These are phyloP conservation scores for Melinaea marsaeus DNA, from an alignment of 2,888 invertebrate genomes.

Conservation along the genomic window DNA sequence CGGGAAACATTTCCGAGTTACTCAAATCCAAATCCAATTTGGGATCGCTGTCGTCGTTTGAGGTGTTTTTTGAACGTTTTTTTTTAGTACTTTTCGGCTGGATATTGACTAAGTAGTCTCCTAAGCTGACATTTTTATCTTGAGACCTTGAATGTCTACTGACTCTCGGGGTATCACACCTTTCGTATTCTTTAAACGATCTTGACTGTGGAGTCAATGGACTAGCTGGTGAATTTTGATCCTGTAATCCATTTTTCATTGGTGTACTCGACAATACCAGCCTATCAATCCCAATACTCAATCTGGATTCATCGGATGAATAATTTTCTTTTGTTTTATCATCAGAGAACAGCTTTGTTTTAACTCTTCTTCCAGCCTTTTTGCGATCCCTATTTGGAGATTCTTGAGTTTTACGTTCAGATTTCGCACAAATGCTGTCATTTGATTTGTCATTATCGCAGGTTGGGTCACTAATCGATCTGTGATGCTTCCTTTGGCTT, in stretches of 20 bases:
- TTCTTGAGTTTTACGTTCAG: conserved; percentile 53
- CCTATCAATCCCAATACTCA: conserved; percentile 52
- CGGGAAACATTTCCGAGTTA: conserved; percentile 65
- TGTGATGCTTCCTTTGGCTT: conserved; percentile 51
- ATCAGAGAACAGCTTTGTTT: conserved; percentile 65
- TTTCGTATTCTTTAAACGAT: conserved; percentile 50
- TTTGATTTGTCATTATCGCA: conserved; percentile 53
- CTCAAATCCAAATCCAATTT: conserved; percentile 59
- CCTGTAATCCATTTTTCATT: conserved; percentile 56
- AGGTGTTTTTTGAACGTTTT: conserved; percentile 51
- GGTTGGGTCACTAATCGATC: conserved; percentile 66
- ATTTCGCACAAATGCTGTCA: conserved; percentile 50
- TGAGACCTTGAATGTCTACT: conserved; percentile 53
- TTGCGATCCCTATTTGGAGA: conserved; percentile 62
- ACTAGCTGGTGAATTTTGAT: conserved; percentile 49
- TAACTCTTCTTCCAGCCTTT: conserved; percentile 55
- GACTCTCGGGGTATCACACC: conserved; percentile 63
- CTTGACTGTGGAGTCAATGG: conserved; percentile 55
- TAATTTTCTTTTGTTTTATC: conserved; percentile 46
- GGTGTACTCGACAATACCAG: conserved; percentile 61
- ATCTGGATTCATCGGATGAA: conserved; percentile 61
- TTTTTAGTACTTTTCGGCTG: conserved; percentile 56
- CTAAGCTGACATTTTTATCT: conserved; percentile 61
- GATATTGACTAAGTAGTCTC: conserved; percentile 57
- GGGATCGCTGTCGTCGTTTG: conserved; percentile 51